Conservation (phyloP, 2,888 invertebrate genomes). For the Argyresthia goedartella region DNA sequence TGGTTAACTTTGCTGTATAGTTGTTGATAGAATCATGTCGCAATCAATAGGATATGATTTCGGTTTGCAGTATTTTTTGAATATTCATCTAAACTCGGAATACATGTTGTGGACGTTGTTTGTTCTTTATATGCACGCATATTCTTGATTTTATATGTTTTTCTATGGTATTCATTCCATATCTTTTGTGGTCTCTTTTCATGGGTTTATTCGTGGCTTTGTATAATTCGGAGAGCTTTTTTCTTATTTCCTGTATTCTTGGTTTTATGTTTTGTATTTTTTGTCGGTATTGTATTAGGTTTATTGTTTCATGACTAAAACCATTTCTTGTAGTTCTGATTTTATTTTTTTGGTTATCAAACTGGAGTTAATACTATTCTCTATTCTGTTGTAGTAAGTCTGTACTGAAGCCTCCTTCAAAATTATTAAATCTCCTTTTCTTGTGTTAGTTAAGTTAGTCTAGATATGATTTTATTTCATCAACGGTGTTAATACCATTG, state of each 20-base stretch:
- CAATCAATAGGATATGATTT: background rate
- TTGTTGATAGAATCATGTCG: background rate
- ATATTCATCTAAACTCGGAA: background rate
- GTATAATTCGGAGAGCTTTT: background rate
- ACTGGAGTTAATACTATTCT: background rate
- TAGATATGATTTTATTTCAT: background rate
- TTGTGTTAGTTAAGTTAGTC: background rate
- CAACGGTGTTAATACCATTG: background rate
- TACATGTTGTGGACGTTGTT: background rate
- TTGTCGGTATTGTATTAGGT: background rate
- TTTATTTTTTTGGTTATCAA: background rate
- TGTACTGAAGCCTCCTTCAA: background rate
- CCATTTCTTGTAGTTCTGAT: background rate
- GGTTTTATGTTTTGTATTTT: background rate
- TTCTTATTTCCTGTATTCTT: background rate
- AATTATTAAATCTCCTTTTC: background rate
- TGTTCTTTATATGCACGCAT: background rate
- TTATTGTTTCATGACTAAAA: background rate
- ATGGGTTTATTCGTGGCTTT: background rate
- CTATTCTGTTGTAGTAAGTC: background rate
- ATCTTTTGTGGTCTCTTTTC: background rate
- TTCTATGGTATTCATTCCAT: background rate
- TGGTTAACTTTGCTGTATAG: background rate
- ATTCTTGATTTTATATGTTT: background rate
- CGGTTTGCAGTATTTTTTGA: background rate